phyloP scores from a whole-genome alignment of 2,113 vertebrate species.

The Clupea harengus region DNA sequence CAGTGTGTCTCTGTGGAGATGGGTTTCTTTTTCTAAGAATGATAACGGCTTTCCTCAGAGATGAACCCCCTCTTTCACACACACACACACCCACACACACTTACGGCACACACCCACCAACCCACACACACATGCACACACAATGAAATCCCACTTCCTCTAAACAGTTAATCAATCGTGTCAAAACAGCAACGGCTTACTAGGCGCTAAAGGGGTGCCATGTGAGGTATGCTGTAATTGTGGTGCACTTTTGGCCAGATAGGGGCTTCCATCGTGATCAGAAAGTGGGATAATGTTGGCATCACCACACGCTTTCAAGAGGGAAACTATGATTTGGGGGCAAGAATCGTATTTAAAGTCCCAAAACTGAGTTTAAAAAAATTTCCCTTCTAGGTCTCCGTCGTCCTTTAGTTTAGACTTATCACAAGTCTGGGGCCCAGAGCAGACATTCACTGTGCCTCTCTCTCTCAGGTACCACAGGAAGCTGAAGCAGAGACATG shows the following conservation, averaged over 20 bases:
- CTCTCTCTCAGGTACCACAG: neutral
- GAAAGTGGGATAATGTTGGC: neutral
- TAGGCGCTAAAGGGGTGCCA: conserved; percentile 53
- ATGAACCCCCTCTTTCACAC: conserved; percentile 27
- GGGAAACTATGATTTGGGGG: neutral
- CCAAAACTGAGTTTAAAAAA: neutral
- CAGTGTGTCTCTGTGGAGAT: conserved; percentile 49
- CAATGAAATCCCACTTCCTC: conserved; percentile 67
- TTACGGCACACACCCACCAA: neutral
- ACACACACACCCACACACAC: conserved; percentile 43
- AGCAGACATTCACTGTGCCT: neutral
- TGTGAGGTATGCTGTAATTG: conserved; percentile 57
- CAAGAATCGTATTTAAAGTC: neutral
- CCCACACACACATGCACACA: conserved; percentile 1
- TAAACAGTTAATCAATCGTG: conserved; percentile 71
- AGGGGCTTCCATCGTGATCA: neutral
- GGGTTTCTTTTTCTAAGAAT: conserved; percentile 77
- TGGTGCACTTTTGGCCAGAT: conserved; percentile 55
- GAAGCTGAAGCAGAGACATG: neutral
- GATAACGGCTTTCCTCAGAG: conserved; percentile 67
- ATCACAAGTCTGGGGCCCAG: neutral
- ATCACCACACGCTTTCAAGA: neutral
- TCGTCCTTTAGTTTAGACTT: neutral
- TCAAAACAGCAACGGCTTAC: conserved; percentile 69
- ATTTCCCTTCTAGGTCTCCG: too few species aligned